phyloP scores from a whole-genome alignment of 2,113 vertebrate species.

The Litocranius walleri region DNA sequence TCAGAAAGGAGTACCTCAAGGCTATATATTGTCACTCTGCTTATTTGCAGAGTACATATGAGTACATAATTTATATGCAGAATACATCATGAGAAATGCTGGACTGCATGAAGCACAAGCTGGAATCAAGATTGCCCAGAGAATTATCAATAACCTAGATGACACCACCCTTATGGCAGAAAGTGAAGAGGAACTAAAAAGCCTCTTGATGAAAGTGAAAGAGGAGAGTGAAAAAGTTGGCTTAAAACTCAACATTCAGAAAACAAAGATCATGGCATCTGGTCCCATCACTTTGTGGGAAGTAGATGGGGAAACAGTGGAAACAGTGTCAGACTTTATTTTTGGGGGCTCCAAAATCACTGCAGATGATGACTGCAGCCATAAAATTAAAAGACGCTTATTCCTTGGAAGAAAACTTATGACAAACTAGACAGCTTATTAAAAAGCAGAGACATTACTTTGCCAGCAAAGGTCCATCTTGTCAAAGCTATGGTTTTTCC shows the following conservation, averaged over 20 bases:
- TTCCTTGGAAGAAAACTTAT: too few relatives aligned
- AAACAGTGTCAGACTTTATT: not conserved
- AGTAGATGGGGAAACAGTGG: not conserved
- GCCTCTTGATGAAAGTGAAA: not conserved
- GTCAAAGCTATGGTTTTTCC: too few relatives aligned
- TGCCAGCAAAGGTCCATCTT: too few relatives aligned
- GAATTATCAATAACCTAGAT: not conserved
- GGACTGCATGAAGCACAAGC: not conserved
- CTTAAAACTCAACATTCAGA: not conserved
- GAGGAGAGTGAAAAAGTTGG: not conserved
- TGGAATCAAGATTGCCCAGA: not conserved
- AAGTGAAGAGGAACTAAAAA: not conserved
- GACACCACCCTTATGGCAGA: not conserved
- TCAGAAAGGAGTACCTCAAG: not conserved
- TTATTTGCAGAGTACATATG: not conserved
- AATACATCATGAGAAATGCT: not conserved
- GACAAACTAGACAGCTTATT: too few relatives aligned
- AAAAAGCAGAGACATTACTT: too few relatives aligned
- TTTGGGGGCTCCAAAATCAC: not conserved
- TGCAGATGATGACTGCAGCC: too few relatives aligned
- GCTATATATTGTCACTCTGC: not conserved
- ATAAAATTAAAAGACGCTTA: too few relatives aligned
- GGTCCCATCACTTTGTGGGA: not conserved
- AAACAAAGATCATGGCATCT: not conserved
- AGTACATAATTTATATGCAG: not conserved